These are phyloP conservation scores for Metridium senile DNA, from an alignment of 92 coral and sea anemone genomes.

Conservation along the genomic window DNA sequence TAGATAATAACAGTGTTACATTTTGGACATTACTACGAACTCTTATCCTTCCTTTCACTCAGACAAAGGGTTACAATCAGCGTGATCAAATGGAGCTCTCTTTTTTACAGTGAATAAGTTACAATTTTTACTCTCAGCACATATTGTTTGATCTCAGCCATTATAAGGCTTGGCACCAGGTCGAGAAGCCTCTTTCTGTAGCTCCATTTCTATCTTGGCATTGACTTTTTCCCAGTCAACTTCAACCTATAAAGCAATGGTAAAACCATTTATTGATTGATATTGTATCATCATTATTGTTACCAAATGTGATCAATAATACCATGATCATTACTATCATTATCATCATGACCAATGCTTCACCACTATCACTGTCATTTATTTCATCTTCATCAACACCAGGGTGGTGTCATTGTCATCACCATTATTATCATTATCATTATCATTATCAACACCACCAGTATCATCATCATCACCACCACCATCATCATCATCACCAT, in stretches of 20 bases:
- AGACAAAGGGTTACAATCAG: too few species aligned
- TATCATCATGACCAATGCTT: background rate
- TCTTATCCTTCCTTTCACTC: too few species aligned
- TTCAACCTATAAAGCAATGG: conserved; percentile 65
- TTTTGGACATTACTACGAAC: too few species aligned
- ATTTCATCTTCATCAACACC: background rate
- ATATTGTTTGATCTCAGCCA: conserved; percentile 35
- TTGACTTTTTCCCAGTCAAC: conserved; percentile 95
- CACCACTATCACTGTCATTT: background rate
- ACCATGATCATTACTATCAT: background rate
- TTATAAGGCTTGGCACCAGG: conserved; percentile 98
- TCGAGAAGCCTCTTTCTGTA: conserved; percentile 90
- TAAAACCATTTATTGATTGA: background rate
- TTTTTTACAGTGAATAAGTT: too few species aligned
- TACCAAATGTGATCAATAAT: too few species aligned
- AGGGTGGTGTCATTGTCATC: background rate
- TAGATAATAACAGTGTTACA: too few species aligned
- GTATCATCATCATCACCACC: background rate
- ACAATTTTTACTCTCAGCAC: background rate
- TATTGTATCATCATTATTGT: background rate
- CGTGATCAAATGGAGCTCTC: too few species aligned
- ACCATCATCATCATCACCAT: background rate
- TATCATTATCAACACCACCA: background rate
- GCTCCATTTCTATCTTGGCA: conserved; percentile 92
- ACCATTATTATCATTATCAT: background rate